Percentiles rank a stretch among this genome's conserved stretches.
Evolutionary conservation across 2,113 vertebrate genomes (phyloP).

Genomic region (Clupea harengus): DNA sequence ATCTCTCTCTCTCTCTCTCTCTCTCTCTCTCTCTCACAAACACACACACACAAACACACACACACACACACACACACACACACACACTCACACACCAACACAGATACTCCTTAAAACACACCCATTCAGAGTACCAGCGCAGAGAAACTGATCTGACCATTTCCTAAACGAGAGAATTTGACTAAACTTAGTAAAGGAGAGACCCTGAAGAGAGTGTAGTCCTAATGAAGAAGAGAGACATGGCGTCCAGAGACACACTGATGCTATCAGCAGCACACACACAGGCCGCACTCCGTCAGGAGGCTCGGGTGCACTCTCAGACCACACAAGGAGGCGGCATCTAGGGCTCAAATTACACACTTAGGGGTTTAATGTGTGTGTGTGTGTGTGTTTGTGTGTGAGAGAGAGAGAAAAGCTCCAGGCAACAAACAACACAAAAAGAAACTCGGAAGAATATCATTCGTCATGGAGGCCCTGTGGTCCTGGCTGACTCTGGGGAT

Average conservation of each 20-base stretch:
- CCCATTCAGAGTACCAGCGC: background rate
- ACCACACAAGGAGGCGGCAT: background rate
- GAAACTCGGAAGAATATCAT: background rate
- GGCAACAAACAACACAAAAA: background rate
- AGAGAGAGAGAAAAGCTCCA: background rate
- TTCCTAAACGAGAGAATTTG: background rate
- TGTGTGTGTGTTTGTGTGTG: constrained; percentile 26
- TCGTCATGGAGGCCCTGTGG: background rate
- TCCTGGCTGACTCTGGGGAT: background rate
- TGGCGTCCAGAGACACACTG: background rate
- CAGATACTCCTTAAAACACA: background rate
- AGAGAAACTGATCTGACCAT: background rate
- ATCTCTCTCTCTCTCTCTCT: background rate
- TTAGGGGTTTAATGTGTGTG: background rate
- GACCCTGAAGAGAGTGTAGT: too few species aligned
- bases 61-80: background rate
- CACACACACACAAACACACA: too few species aligned
- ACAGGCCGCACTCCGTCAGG: background rate
- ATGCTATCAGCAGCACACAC: background rate
- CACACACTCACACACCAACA: background rate
- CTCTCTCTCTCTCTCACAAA: background rate
- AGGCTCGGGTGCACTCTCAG: background rate
- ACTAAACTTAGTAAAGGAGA: background rate
- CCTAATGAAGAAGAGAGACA: background rate
- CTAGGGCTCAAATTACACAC: constrained; percentile 3